Evolutionary conservation across 2,797 vertebrate species (phyloP), one percentile per base, ranked within the genome.

Genomic region (Chloroceryle inda): DNA sequence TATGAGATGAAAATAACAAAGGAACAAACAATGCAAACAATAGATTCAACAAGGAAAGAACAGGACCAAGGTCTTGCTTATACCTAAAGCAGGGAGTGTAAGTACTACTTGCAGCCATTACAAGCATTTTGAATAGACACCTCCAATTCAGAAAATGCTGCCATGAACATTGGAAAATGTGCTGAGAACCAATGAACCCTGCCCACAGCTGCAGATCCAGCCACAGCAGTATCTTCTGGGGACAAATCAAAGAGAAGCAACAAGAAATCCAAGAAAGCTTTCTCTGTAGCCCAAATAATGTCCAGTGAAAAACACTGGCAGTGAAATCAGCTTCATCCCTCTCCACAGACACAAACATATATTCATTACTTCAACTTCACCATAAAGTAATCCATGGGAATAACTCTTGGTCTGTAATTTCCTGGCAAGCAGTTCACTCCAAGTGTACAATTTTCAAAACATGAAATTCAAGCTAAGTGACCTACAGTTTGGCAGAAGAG

Each of bases 401-500:
- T 66, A 49, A 90, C 37, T 63, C 59, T 73, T 63, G 63, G 69
- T 47, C 89, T 82, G 33, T 82, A 90, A 96, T 63, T 82, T 86
- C 59, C 79, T 91, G 89, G 88, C 74, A 90, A 96, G 85, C 13
- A 29, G 69, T 56, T 91, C 0, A 0, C 58, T 88, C 45, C 52
- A 76, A 95, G 62, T 82, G 88, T 13, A 12, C 95, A 67, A 92
- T 94, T 84, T 84, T 86, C 66, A 86, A 84, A 96, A 95, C 59
- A 67, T 10, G 67, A 86, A 94, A 94, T 90, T 82, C 85, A 94
- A 96, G 89, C 85, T 95, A 52, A 49, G 19, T 94, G 94, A 96
- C 95, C 91, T 86, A 59, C 83, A 63, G 73, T 76, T 94, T 91
- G 89, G 89, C 92, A 94, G 85, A 94, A 26, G 22, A 89, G 76